Conservation (phyloP, 2,113 vertebrate genomes). For the Nicator chloris region DNA sequence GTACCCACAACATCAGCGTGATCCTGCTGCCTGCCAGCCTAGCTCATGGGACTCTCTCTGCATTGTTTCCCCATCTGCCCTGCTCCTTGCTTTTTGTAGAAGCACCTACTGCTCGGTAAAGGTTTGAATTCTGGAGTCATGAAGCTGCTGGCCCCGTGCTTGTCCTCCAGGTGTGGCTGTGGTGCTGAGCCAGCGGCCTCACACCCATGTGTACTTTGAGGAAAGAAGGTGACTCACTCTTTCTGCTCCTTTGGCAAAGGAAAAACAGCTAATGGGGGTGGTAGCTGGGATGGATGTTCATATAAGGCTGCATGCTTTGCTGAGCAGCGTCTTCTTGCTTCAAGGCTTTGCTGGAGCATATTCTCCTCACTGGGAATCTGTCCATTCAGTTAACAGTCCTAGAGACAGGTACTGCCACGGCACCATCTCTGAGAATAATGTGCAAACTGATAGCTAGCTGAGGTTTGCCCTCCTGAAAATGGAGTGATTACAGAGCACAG, state of each 20-base stretch:
- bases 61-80: neutral
- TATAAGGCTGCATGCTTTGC: neutral
- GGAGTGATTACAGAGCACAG: neutral
- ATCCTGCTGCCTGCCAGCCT: neutral
- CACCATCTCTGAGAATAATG: neutral
- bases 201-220: fast-evolving
- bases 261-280: neutral
- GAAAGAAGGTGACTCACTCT: neutral
- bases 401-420: neutral
- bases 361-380: neutral
- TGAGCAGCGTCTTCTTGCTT: neutral
- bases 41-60: neutral
- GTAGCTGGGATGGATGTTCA: neutral
- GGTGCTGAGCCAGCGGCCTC: fast-evolving
- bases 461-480: neutral
- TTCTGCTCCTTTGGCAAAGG: neutral
- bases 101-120: neutral
- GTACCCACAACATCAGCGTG: neutral
- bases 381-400: neutral
- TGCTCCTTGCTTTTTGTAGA: neutral
- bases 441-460: neutral
- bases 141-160: neutral
- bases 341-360: neutral
- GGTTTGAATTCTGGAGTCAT: neutral
- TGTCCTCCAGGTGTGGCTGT: neutral